Evolutionary conservation across 2,888 invertebrate genomes (phyloP).

Genomic region (Sinhomidia bicolor): DNA sequence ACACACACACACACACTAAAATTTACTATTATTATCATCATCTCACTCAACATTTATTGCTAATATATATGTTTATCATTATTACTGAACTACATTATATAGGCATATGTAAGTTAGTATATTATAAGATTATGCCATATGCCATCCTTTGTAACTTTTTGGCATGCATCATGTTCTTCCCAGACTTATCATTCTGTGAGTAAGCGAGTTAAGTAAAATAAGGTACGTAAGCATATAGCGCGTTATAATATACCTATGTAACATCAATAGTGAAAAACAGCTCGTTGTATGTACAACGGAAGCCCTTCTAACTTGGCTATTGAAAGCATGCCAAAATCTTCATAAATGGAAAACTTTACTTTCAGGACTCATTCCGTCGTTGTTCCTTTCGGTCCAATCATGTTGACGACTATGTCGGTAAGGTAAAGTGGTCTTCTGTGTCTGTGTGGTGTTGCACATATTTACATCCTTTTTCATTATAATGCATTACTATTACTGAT

Average conservation of each 20-base stretch:
- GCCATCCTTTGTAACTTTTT: conserved; percentile 64
- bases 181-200: not conserved
- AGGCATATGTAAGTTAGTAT: too few species aligned
- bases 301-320: conserved; percentile 70
- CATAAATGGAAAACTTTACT: conserved; percentile 75
- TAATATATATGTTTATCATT: conserved; percentile 49
- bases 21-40: conserved; percentile 51
- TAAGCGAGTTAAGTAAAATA: not conserved
- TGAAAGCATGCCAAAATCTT: conserved; percentile 77
- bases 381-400: not conserved
- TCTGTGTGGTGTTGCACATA: conserved; percentile 13
- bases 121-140: conserved; percentile 57
- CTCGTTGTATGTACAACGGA: conserved; percentile 49
- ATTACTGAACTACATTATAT: conserved; percentile 42
- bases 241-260: not conserved
- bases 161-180: conserved; percentile 45
- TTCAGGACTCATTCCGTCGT: conserved; percentile 15
- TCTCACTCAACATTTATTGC: conserved; percentile 54
- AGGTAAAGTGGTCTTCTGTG: conserved; percentile 25
- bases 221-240: not conserved
- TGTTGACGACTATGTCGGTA: conserved; percentile 10
- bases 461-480: not conserved
- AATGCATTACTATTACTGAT: not conserved
- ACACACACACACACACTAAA: not conserved
- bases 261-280: not conserved